Base-by-base conservation (phyloP, 1,140 invertebrate species). In the Lordiphosa clarofinis region DNA sequence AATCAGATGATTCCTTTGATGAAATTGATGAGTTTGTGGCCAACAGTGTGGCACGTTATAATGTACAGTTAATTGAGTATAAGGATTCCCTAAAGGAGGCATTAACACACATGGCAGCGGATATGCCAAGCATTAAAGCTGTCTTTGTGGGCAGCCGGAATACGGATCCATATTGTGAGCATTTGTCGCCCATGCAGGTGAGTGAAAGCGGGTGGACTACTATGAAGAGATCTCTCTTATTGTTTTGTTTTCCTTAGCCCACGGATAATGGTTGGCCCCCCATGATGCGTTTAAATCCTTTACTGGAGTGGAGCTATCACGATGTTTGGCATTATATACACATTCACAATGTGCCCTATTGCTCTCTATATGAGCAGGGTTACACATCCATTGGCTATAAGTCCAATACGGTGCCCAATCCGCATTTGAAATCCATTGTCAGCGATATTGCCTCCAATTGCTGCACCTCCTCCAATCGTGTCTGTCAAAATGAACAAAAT, bases 271-370 rank as follows among this genome's bases (percentile, higher is more conserved):
- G 91, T 43, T 99, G 97, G 97, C 97, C 97, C 4, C 90, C 93
- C 79, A 90, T 98, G 53, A 94, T 98, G 91, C 90, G 97, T 19
- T 92, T 98, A 6, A 96, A 92, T 89, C 97, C 97, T 0, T 90
- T 99, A 19, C 90, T 99, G 4, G 92, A 98, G 69, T 99, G 97
- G 97, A 92, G 91, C 6, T 99, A 98, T 87, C 91, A 91, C 38
- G 93, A 98, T 74, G 92, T 99, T 46, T 99, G 98, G 97, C 91
- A 92, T 54, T 98, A 97, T 81, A 90, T 99, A 5, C 88, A 94
- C 8, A 87, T 91, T 11, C 90, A 95, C 39, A 90, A 93, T 60
- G 92, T 99, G 42, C 94, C 96, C 39, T 99, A 98, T 86, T 99
- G 97, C 88, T 90, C 90, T 12, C 90, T 99, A 0, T 99, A 99